Evolutionary conservation across 2,888 invertebrate genomes (phyloP).

Genomic region (Drosophila leonis): DNA sequence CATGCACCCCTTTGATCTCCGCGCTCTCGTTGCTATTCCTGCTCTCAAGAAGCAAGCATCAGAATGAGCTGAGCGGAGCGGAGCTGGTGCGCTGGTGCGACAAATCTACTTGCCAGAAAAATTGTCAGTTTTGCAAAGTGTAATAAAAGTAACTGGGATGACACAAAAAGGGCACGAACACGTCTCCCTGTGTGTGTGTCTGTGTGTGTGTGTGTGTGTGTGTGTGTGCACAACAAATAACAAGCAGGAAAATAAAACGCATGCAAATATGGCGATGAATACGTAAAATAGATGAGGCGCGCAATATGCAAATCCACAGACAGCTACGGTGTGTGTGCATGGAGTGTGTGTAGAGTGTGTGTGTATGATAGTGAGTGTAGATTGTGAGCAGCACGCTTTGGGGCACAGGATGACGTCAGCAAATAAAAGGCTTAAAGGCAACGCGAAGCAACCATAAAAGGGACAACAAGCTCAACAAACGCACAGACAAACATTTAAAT

Average conservation of each 20-base stretch:
- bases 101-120: constrained; percentile 49
- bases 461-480: constrained; percentile 28
- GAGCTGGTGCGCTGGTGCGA: constrained; percentile 6
- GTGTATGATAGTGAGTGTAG: neutral
- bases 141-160: constrained; percentile 40
- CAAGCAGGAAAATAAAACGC: constrained; percentile 61
- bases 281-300: constrained; percentile 72
- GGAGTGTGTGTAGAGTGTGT: neutral
- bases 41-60: constrained; percentile 27
- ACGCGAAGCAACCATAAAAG: constrained; percentile 46
- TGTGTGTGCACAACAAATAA: constrained; percentile 51
- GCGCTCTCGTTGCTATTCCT: neutral
- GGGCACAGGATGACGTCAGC: constrained; percentile 46
- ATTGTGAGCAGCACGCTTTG: constrained; percentile 12
- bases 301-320: constrained; percentile 65
- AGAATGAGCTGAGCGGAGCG: constrained; percentile 22
- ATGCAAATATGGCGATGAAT: constrained; percentile 74
- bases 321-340: neutral
- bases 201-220: constrained; percentile 4
- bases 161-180: constrained; percentile 4
- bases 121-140: constrained; percentile 47
- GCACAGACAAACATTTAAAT: constrained; percentile 20
- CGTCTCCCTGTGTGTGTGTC: neutral
- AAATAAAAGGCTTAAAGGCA: constrained; percentile 68
- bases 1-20: constrained; percentile 20